A percentile compares a stretch with the other conserved stretches of the same genome.
phyloP scores from a whole-genome alignment of 2,797 vertebrate species.

The Huso huso region DNA sequence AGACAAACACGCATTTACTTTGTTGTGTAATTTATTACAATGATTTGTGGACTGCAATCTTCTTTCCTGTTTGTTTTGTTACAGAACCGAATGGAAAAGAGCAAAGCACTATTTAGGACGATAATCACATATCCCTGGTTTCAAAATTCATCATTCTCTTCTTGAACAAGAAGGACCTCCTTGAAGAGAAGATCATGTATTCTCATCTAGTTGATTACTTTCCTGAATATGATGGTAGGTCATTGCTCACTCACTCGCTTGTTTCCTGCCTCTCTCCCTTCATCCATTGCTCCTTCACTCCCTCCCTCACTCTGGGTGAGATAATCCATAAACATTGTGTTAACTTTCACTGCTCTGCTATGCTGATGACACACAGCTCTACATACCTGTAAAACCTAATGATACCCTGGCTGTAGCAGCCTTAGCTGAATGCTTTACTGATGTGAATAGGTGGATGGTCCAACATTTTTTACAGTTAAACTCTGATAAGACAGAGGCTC shows the following conservation, averaged over 20 bases:
- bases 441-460: no score
- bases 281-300: not conserved
- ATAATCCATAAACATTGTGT: no score
- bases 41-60: not conserved
- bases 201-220: slow-evolving; percentile 79
- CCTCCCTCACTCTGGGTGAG: not conserved
- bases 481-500: no score
- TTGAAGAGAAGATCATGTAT: slow-evolving; percentile 81
- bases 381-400: no score
- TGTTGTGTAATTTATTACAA: no score
- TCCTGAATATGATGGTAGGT: slow-evolving; percentile 75
- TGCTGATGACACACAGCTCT: no score
- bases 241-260: not conserved
- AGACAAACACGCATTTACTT: no score
- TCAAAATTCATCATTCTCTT: slow-evolving; percentile 78
- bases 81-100: slow-evolving; percentile 83
- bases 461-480: no score
- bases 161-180: slow-evolving; percentile 78
- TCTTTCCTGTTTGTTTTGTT: slow-evolving; percentile 28
- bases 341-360: no score
- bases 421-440: no score
- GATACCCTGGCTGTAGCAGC: no score
- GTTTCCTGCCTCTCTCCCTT: no score
- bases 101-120: slow-evolving; percentile 77
- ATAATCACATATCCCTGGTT: slow-evolving; percentile 83